Evolutionary conservation across 2,797 vertebrate species (phyloP).

Genomic region (Lepidocolaptes lacrymiger): DNA sequence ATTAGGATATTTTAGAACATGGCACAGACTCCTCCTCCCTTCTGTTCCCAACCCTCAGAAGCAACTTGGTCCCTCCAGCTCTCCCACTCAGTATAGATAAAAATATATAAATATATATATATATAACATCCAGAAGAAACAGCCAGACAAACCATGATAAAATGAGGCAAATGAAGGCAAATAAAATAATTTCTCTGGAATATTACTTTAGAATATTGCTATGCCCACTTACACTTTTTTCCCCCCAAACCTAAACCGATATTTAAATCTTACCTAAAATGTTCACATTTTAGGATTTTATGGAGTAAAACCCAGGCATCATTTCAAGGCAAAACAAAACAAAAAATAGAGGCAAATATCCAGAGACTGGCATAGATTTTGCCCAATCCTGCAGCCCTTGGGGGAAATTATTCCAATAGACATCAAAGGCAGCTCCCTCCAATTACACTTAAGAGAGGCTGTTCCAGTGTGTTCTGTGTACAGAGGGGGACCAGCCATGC

Average conservation of each 20-base stretch:
- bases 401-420: neutral
- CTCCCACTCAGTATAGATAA: neutral
- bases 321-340: neutral
- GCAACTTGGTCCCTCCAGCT: neutral
- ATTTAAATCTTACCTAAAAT: neutral
- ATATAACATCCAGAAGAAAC: neutral
- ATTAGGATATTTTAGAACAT: neutral
- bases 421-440: neutral
- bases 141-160: neutral
- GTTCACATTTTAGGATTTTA: neutral
- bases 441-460: neutral
- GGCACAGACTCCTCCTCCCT: neutral
- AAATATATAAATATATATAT: neutral
- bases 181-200: neutral
- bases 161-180: neutral
- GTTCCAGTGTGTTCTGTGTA: neutral
- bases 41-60: neutral
- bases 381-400: neutral
- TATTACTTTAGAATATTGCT: neutral
- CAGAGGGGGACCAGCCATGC: neutral
- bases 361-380: neutral
- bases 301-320: neutral
- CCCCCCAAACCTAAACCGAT: neutral
- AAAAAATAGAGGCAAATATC: neutral
- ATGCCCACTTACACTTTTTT: fast-evolving